A percentile compares a stretch with the other conserved stretches of the same genome.
These are phyloP conservation scores for Ciona savignyi DNA, from an alignment of 23 tunicate genomes.

Conservation along the genomic window DNA sequence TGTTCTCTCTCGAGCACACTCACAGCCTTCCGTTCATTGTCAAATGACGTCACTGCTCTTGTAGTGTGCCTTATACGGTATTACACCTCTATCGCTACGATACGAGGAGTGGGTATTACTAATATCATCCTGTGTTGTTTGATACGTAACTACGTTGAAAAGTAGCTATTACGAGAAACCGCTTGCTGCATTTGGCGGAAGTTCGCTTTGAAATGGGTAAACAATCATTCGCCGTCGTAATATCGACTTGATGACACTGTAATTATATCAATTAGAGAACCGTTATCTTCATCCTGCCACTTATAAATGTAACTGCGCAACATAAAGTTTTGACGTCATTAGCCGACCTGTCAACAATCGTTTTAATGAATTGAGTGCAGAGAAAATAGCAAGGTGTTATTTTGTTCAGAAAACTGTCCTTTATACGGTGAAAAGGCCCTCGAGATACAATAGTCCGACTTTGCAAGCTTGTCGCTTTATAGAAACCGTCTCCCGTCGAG, in stretches of 20 bases:
- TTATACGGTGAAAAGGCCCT: neutral
- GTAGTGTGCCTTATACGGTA: neutral
- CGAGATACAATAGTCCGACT: neutral
- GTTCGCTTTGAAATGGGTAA: neutral
- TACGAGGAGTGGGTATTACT: neutral
- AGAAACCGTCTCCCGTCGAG: neutral
- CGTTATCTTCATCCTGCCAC: neutral
- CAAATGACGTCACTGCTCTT: neutral
- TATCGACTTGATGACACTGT: neutral
- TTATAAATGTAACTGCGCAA: neutral
- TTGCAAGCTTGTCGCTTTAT: neutral
- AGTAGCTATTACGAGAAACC: neutral
- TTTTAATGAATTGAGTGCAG: neutral
- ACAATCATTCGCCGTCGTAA: neutral
- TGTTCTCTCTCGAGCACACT: neutral
- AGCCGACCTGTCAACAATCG: neutral
- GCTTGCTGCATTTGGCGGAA: neutral
- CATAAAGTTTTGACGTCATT: neutral
- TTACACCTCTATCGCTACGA: neutral
- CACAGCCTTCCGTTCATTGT: neutral
- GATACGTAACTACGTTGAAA: too few species aligned
- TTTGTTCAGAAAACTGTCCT: neutral
- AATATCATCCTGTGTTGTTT: neutral
- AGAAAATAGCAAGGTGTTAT: neutral
- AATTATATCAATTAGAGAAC: neutral